Evolutionary conservation across 2,888 invertebrate genomes (phyloP).

Genomic region (Apamea crenata): DNA sequence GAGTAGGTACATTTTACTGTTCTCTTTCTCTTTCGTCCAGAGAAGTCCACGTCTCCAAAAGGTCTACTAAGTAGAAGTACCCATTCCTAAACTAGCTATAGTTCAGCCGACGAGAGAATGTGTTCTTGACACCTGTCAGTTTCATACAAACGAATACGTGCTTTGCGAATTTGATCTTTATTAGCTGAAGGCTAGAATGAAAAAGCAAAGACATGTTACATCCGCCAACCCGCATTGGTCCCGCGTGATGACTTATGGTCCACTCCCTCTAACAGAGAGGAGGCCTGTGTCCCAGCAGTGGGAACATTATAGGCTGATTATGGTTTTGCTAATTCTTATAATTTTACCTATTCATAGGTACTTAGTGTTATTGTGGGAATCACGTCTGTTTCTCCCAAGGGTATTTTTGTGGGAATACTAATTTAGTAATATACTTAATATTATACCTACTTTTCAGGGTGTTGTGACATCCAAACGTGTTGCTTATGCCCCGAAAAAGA

Average conservation of each 20-base stretch:
- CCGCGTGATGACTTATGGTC: neutral
- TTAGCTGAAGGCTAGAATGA: neutral
- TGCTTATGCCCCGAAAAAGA: constrained; percentile 31
- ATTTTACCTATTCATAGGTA: neutral
- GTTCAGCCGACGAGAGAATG: neutral
- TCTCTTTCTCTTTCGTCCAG: neutral
- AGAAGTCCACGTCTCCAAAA: neutral
- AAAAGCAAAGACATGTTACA: neutral
- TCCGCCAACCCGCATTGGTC: neutral
- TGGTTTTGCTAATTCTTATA: neutral
- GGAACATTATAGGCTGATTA: neutral
- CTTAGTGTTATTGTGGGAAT: neutral
- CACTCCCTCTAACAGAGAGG: neutral
- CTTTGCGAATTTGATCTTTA: neutral
- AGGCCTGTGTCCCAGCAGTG: neutral
- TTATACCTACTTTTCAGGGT: constrained; percentile 29
- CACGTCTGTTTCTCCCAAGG: neutral
- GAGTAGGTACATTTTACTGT: no score
- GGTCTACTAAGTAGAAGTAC: neutral
- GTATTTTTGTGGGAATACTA: neutral
- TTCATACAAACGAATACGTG: neutral
- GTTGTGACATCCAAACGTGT: constrained; percentile 31
- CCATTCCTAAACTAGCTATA: neutral
- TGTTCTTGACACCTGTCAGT: neutral
- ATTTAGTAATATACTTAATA: neutral